A percentile compares a stretch with the other conserved stretches of the same genome.
Evolutionary conservation across 2,888 invertebrate genomes (phyloP).

Genomic region (Sabatieria punctata): DNA sequence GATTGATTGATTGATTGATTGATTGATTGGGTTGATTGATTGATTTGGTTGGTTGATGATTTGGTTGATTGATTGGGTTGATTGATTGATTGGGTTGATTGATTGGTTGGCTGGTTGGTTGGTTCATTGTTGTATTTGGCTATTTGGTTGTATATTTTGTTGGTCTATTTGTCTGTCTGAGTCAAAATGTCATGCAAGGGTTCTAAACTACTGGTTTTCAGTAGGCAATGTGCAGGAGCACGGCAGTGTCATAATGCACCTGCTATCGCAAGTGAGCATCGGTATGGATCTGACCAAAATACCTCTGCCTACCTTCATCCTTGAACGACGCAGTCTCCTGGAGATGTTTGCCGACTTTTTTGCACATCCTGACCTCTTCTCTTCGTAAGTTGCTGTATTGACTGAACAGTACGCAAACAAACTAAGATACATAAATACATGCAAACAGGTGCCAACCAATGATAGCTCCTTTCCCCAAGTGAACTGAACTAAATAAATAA

Average conservation of each 20-base stretch:
- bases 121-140: background rate
- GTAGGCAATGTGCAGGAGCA: constrained; percentile 84
- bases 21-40: no score
- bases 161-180: constrained; percentile 1
- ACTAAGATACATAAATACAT: no score
- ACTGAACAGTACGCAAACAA: no score
- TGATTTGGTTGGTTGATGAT: no score
- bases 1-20: no score
- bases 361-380: constrained; percentile 93
- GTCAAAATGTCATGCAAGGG: background rate
- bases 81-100: no score
- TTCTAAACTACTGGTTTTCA: constrained; percentile 16
- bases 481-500: no score
- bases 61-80: no score
- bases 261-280: constrained; percentile 90
- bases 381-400: no score
- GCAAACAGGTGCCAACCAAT: no score
- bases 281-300: constrained; percentile 99
- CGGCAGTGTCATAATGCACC: constrained; percentile 87
- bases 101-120: background rate
- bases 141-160: background rate
- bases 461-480: no score
- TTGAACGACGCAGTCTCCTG: constrained; percentile 83
- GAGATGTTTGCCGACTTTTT: constrained; percentile 99
- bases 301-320: constrained; percentile 90